Evolutionary conservation across 2,113 vertebrate species (phyloP), one percentile per base, ranked within the genome.

Genomic region (Ceuthmochares aereus): DNA sequence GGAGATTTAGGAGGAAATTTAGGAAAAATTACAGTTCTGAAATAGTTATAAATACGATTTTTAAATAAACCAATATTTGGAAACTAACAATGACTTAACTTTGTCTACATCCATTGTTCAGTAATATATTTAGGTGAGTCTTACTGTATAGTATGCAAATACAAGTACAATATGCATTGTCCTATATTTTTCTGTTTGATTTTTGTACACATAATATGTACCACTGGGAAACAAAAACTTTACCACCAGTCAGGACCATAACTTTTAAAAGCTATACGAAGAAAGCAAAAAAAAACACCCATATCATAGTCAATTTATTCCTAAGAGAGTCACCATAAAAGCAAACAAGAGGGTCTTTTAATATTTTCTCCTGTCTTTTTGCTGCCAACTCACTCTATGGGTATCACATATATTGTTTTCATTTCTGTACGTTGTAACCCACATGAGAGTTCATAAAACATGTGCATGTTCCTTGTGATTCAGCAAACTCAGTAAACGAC

Each of bases 391-490:
- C 59, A 83, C 70, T 88, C 52, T 80, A 85, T 22, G 26, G 64
- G 86, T 94, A 96, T 62, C n/a, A 54, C 60, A 59, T 73, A 49
- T 47, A 67, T 73, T 97, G 82, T 87, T 96, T 92, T 82, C 40
- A 93, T 95, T 94, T 79, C 69, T 92, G 90, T 89, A 69, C 34
- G 22, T 22, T 84, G 68, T 58, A 93, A 90, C 49, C 14, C 84
- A 85, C 74, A 30, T 58, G 89, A 91, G 87, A 87, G 58, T 93
- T 95, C 66, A 85, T 83, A 94, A 96, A 96, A 77, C 74, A 69
- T 62, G 45, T 63, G 26, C n/a, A 51, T 82, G 67, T 77, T 97
- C 52, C 70, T 63, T 89, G 51, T 87, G 84, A 91, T 93, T 90
- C 0, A 0, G 34, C 42, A 95, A 83, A 93, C 52, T 49, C 87